Base-by-base conservation (phyloP, 2,888 invertebrate species). In the Campoplex nolae region DNA sequence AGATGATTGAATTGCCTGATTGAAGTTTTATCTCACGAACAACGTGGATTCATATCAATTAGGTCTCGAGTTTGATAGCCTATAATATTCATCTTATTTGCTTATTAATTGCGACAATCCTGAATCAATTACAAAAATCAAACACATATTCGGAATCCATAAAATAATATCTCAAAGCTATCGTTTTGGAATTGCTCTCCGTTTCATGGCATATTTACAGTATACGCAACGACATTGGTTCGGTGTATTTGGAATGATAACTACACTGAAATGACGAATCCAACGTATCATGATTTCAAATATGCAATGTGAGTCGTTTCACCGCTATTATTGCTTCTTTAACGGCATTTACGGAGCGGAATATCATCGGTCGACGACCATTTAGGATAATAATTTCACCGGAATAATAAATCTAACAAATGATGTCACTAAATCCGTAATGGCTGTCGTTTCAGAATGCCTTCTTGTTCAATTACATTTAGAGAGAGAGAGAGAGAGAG, bases 401-500 rank as follows among this genome's bases (percentile, higher is more conserved):
- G 62, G 62, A 62, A 62, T 62, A 62, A 48, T 32, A 71, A n/a
- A 18, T 16, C 32, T 45, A 51, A 18, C 48, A 51, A 71, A 71
- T 18, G 23, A 16, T 45, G 48, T 71, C 3, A 28, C 28, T 48
- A 48, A 71, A 32, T 48, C 18, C 48, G 48, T 71, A 42, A 71
- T 32, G 32, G 23, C 42, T 51, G 38, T 28, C 71, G 18, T 65
- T 71, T 77, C 74, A 23, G 23, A 51, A 56, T 28, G 58, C 73
- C 51, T 51, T 56, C 78, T 35, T 51, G 70, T 16, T 74, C 54
- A 58, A 74, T 56, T 74, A 35, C 74, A 56, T 74, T 74, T 18
- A 13, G 32, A 54, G 23, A 23, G 23, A 23, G 23, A n/a, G n/a
- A n/a, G 0, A 23, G 23, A 23, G 23, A 23, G 23, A 23, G 23